phyloP scores from a whole-genome alignment of 2,888 invertebrate genomes.

The Cheiracanthium punctorium region DNA sequence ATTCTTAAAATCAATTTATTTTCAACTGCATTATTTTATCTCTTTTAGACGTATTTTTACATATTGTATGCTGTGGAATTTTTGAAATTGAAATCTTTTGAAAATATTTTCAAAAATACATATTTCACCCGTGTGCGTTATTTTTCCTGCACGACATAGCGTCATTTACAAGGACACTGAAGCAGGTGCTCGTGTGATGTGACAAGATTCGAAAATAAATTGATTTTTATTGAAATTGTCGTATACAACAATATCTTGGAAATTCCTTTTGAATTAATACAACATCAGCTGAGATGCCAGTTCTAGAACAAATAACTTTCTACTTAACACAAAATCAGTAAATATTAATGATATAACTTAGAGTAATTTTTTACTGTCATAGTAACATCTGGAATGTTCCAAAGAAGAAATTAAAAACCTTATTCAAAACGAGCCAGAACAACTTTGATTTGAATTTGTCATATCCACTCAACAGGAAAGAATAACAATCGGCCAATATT shows the following conservation, averaged over 20 bases:
- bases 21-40: no score
- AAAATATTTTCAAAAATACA: no score
- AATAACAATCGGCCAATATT: neutral
- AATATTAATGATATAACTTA: neutral
- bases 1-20: no score
- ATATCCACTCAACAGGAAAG: neutral
- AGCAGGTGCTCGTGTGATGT: neutral
- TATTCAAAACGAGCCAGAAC: neutral
- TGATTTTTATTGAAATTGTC: neutral
- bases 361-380: neutral
- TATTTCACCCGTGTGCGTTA: no score
- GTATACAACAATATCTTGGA: neutral
- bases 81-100: no score
- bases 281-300: no score
- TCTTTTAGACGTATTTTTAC: no score
- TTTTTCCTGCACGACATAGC: no score
- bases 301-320: neutral
- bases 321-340: neutral
- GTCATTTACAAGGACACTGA: no score
- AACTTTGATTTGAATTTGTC: neutral
- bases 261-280: no score
- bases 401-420: constrained; percentile 7
- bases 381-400: neutral
- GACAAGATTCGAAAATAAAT: neutral
- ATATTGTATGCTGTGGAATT: no score